A percentile compares a stretch with the other conserved stretches of the same genome.
Conservation (phyloP, 2,797 vertebrate species). For the Enteromius radiatus region DNA sequence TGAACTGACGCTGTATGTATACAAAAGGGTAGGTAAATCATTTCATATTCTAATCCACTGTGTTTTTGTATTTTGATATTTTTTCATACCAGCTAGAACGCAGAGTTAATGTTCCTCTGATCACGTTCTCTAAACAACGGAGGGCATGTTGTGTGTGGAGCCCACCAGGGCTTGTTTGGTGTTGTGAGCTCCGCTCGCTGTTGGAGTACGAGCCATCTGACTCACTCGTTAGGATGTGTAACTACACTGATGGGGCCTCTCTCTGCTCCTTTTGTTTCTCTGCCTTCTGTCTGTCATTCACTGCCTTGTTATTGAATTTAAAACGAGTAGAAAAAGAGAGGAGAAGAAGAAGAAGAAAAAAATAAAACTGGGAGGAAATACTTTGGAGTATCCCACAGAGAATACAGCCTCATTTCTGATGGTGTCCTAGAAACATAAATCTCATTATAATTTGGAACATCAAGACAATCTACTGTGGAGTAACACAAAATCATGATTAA, state of each 20-base stretch:
- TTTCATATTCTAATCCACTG: not conserved
- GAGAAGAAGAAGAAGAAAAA: constrained; percentile 28
- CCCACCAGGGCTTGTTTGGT: constrained; percentile 49
- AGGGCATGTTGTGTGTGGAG: constrained; percentile 26
- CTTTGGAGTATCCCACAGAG: constrained; percentile 78
- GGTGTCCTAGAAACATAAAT: constrained; percentile 85
- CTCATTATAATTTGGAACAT: constrained; percentile 84
- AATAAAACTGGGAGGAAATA: constrained; percentile 64
- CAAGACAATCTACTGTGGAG: constrained; percentile 80
- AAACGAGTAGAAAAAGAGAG: constrained; percentile 55
- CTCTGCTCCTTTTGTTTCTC: constrained; percentile 67
- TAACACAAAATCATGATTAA: constrained; percentile 78
- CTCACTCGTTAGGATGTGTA: constrained; percentile 59
- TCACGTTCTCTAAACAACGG: constrained; percentile 29
- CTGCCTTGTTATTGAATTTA: constrained; percentile 75
- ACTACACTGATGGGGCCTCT: constrained; percentile 41
- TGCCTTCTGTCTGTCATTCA: constrained; percentile 73
- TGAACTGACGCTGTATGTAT: not conserved
- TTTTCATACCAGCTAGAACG: not conserved
- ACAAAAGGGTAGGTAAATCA: not conserved
- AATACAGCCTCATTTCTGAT: constrained; percentile 78
- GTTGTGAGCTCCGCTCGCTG: constrained; percentile 8
- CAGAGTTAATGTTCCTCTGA: constrained; percentile 46
- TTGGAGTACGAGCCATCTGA: constrained; percentile 35
- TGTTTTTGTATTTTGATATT: not conserved